These are phyloP conservation scores for Macropus fuliginosus DNA, from an alignment of 2,797 vertebrate genomes.

Conservation along the genomic window DNA sequence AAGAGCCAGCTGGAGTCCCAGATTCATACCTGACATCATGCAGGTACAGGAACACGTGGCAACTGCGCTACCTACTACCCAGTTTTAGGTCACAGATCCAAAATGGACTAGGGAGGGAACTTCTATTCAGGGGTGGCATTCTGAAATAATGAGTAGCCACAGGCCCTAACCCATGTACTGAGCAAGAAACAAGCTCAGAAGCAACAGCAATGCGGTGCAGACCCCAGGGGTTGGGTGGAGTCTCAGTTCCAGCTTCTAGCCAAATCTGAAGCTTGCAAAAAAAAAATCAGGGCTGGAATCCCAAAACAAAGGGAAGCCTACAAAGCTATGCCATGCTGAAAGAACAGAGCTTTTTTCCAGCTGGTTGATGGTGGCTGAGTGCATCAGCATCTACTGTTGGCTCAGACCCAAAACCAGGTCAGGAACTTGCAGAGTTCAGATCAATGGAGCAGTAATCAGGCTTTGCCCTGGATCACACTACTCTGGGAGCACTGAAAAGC, in stretches of 20 bases:
- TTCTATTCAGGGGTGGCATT: neutral
- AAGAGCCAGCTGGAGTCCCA: neutral
- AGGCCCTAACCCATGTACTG: neutral
- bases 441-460: neutral
- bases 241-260: neutral
- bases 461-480: neutral
- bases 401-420: neutral
- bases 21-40: neutral
- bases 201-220: neutral
- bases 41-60: neutral
- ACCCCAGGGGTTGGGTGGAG: neutral
- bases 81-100: neutral
- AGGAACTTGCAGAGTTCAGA: neutral
- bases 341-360: neutral
- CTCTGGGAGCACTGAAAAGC: neutral
- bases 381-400: neutral
- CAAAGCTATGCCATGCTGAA: neutral
- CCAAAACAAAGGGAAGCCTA: neutral
- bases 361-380: neutral
- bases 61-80: neutral
- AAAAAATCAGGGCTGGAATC: neutral
- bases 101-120: neutral
- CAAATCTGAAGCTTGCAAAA: neutral
- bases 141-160: neutral
- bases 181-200: neutral